These are phyloP conservation scores for Cololabis saira DNA, from an alignment of 2,113 vertebrate genomes.

Conservation along the genomic window DNA sequence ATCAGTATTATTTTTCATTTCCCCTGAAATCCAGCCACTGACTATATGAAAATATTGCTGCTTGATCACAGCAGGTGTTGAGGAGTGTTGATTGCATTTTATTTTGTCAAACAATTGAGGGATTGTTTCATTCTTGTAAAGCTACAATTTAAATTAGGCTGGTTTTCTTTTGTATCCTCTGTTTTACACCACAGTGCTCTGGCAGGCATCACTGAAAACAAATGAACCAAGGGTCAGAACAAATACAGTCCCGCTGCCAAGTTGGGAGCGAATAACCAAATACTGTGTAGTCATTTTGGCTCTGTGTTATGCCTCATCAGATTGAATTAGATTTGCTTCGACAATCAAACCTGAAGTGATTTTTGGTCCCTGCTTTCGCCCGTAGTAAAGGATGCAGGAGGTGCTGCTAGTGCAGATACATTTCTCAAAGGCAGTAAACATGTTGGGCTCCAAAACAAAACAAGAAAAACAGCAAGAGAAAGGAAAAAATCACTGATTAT, in stretches of 20 bases:
- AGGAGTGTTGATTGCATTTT: conserved; percentile 43
- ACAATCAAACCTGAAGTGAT: conserved; percentile 4
- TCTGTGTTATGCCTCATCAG: background rate
- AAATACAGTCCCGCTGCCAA: background rate
- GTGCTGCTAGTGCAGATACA: background rate
- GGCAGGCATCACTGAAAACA: background rate
- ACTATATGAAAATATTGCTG: conserved; percentile 20
- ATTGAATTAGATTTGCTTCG: conserved; percentile 4
- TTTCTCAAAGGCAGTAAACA: no score
- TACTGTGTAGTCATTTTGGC: background rate
- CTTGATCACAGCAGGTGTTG: conserved; percentile 32
- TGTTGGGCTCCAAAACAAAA: no score
- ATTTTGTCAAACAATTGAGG: conserved; percentile 36
- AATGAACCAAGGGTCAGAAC: background rate
- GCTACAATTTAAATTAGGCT: background rate
- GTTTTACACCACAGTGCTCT: conserved; percentile 1
- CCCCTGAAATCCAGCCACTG: conserved; percentile 65
- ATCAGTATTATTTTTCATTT: conserved; percentile 49
- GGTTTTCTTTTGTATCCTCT: conserved; percentile 9
- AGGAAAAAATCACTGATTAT: no score
- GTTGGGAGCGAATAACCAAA: background rate
- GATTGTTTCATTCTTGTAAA: conserved; percentile 26
- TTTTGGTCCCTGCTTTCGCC: background rate
- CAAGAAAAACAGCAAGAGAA: no score
- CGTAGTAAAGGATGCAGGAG: background rate